phyloP scores from a whole-genome alignment of 2,113 vertebrate species.

The Vulpes vulpes region DNA sequence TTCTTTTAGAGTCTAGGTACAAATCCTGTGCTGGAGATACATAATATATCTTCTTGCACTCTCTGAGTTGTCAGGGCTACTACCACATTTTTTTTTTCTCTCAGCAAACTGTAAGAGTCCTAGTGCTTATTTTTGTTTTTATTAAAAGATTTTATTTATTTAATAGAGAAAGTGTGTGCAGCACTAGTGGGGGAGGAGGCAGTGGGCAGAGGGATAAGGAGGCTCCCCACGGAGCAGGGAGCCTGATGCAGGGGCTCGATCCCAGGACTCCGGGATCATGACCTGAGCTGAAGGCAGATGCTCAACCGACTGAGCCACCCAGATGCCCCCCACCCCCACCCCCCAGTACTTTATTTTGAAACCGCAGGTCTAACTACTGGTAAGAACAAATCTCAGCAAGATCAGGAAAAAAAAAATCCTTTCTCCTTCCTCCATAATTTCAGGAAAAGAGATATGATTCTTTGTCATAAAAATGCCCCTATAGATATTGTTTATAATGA shows the following conservation, averaged over 20 bases:
- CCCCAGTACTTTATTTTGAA: background rate
- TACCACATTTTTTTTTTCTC: background rate
- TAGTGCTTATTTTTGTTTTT: too few species aligned
- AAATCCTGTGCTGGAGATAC: background rate
- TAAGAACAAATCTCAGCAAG: background rate
- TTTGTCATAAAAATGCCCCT: background rate
- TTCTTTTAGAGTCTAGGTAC: background rate
- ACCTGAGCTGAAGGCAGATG: too few species aligned
- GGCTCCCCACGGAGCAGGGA: too few species aligned
- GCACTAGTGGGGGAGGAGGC: too few species aligned
- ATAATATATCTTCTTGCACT: background rate
- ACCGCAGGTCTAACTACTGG: background rate
- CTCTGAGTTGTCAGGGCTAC: background rate
- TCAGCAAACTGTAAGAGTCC: background rate
- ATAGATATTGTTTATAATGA: background rate
- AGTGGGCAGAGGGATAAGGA: too few species aligned
- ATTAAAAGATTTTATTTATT: too few species aligned
- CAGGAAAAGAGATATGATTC: background rate
- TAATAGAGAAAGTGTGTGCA: too few species aligned
- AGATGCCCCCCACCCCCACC: too few species aligned
- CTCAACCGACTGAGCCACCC: too few species aligned
- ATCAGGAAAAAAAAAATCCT: background rate
- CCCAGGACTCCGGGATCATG: too few species aligned
- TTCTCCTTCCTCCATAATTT: background rate
- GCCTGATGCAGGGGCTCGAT: too few species aligned